phyloP scores from a whole-genome alignment of 2,113 vertebrate species.

The Crotalus viridis region DNA sequence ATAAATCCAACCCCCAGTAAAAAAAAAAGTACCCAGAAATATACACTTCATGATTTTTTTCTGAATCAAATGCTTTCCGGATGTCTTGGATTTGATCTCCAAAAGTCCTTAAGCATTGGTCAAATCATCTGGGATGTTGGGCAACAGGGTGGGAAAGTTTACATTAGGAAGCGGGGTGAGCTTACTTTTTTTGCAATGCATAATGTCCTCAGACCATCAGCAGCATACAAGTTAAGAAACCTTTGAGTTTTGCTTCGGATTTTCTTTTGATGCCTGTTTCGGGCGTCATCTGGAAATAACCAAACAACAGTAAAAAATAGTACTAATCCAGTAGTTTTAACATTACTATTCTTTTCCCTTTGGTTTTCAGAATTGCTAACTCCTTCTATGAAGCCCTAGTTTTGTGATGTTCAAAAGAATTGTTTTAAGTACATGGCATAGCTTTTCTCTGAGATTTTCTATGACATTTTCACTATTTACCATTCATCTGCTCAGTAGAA shows the following conservation, averaged over 20 bases:
- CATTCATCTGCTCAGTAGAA: neutral
- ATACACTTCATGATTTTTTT: neutral
- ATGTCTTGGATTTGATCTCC: neutral
- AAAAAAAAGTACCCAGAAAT: neutral
- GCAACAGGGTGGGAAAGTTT: slow-evolving; percentile 13
- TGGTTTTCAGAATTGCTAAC: slow-evolving; percentile 3
- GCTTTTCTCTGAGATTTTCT: slow-evolving; percentile 1
- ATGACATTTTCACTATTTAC: neutral
- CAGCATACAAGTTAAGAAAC: slow-evolving; percentile 91
- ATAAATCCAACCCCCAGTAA: neutral
- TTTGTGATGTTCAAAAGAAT: neutral
- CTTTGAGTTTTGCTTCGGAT: slow-evolving; percentile 89
- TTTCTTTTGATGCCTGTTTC: slow-evolving; percentile 86
- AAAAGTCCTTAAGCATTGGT: neutral
- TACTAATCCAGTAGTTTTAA: slow-evolving; percentile 36
- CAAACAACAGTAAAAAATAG: slow-evolving; percentile 23
- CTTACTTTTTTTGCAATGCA: slow-evolving; percentile 96
- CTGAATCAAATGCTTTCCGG: neutral
- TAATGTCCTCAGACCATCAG: slow-evolving; percentile 90
- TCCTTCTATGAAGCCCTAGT: slow-evolving; percentile 5
- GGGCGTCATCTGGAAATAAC: slow-evolving; percentile 75
- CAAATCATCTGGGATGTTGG: neutral
- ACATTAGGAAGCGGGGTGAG: neutral
- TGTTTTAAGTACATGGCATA: neutral
- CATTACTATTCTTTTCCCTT: neutral